Evolutionary conservation across 2,113 vertebrate species (phyloP).

Genomic region (Speoplatyrhinus poulsoni): DNA sequence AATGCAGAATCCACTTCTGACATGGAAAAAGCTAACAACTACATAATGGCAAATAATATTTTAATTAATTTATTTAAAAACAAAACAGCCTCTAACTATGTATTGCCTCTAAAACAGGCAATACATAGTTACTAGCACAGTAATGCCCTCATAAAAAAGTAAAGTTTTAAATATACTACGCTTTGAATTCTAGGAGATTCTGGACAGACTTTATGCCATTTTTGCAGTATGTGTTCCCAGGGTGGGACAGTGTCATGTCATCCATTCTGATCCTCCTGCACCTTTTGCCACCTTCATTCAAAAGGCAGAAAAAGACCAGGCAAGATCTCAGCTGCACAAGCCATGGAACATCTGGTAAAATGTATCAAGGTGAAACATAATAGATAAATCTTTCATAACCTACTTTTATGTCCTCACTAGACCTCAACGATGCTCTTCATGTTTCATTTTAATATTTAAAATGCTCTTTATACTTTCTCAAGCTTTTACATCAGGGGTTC

Average conservation of each 20-base stretch:
- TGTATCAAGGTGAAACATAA: not conserved
- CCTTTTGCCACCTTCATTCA: not conserved
- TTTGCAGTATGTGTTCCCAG: not conserved
- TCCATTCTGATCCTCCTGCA: not conserved
- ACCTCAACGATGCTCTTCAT: too few species aligned
- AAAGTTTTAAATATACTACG: not conserved
- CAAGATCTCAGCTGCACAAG: too few species aligned
- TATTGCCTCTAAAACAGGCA: not conserved
- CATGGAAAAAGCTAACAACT: not conserved
- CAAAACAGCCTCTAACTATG: too few species aligned
- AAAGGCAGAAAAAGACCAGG: too few species aligned
- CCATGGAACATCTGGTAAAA: not conserved
- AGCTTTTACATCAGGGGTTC: too few species aligned
- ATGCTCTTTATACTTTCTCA: too few species aligned
- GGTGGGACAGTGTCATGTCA: constrained; percentile 1
- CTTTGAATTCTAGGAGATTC: not conserved
- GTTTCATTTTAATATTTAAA: too few species aligned
- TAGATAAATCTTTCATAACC: too few species aligned
- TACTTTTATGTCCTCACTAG: too few species aligned
- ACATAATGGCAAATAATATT: not conserved
- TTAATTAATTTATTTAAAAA: too few species aligned
- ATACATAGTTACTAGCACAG: not conserved
- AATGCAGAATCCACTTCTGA: constrained; percentile 1
- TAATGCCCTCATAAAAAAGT: too few species aligned
- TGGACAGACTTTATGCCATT: not conserved